Base-by-base conservation (phyloP, 2,113 vertebrate genomes). In the Baryphthengus martii region DNA sequence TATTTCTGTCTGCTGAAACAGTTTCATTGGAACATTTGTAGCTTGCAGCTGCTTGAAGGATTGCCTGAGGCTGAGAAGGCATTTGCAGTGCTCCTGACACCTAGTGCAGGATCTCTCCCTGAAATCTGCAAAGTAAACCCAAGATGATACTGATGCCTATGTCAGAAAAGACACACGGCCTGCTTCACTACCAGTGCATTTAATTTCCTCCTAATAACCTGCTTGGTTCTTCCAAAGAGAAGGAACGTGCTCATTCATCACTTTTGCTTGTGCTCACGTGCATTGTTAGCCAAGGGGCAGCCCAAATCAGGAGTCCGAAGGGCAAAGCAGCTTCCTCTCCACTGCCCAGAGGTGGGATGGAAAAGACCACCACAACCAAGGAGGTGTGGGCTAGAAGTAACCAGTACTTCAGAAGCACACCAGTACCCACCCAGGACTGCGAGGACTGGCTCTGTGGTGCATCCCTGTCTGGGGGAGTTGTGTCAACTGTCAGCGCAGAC, bases 21-120 rank as follows among this genome's bases (percentile, higher is more conserved):
- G 52, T 52, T 74, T 95, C 78, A 76, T 55, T 70, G 85, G 73
- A 94, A 94, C 85, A 79, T 39, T 70, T 59, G 72, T 77, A 91
- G 82, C 83, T 59, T 90, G 65, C 84, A 85, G 85, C 74, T 65
- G 79, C 79, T 90, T 66, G 52, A 93, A 96, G 88, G 81, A 55
- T 83, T 5, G 72, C 90, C 93, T 68, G 79, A 94, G 95, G 95
- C 92, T 83, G 33, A 73, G 91, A 77, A 94, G 72, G 79, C 52
- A 88, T 77, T 85, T 84, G 50, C 76, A 86, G 33, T n/a, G 65
- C 28, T 77, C 55, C 82, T 94, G 65, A 80, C 31, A 74, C 31
- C 59, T 66, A 95, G 40, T 25, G n/a, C 40, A 59, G 56, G 79
- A 94, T 85, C 52, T 55, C 16, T 50, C 56, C 24, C 78, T 88